A percentile compares a stretch with the other conserved stretches of the same genome.
phyloP scores from a whole-genome alignment of 2,888 invertebrate species.

The Archips xylosteana region DNA sequence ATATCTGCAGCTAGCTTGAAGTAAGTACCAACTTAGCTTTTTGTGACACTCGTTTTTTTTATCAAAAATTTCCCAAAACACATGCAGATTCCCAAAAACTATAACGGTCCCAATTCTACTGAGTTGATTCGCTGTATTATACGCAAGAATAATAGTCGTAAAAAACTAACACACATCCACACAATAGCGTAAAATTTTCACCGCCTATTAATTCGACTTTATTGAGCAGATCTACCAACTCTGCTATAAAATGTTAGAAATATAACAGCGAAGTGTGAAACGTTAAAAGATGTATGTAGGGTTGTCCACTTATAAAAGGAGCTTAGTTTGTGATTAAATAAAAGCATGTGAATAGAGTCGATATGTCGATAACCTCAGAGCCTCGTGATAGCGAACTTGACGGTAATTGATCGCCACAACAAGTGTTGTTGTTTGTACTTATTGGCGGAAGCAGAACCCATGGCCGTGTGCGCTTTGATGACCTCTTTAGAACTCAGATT shows the following conservation, averaged over 20 bases:
- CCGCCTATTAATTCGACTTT: slow-evolving; percentile 14
- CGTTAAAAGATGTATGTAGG: background rate
- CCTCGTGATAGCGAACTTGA: background rate
- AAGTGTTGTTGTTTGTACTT: slow-evolving; percentile 22
- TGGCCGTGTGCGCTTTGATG: slow-evolving; percentile 8
- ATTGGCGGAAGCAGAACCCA: slow-evolving; percentile 19
- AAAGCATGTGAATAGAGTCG: background rate
- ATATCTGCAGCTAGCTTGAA: no score
- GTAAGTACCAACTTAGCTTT: no score
- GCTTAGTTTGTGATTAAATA: background rate
- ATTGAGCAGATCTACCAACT: slow-evolving; percentile 12
- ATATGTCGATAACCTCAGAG: background rate
- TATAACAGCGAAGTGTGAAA: background rate
- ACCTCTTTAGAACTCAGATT: slow-evolving; percentile 5
- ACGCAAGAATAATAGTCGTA: background rate
- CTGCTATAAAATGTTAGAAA: background rate
- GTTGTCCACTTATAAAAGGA: background rate
- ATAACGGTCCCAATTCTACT: no score
- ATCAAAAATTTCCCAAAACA: no score
- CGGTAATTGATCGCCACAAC: slow-evolving; percentile 26
- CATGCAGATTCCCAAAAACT: background rate
- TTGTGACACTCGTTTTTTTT: no score
- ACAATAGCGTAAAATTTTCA: slow-evolving; percentile 10
- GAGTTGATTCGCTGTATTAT: background rate
- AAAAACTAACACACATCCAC: slow-evolving; percentile 11